These are phyloP conservation scores for Celastrina argiolus DNA, from an alignment of 2,888 invertebrate species.

Conservation along the genomic window DNA sequence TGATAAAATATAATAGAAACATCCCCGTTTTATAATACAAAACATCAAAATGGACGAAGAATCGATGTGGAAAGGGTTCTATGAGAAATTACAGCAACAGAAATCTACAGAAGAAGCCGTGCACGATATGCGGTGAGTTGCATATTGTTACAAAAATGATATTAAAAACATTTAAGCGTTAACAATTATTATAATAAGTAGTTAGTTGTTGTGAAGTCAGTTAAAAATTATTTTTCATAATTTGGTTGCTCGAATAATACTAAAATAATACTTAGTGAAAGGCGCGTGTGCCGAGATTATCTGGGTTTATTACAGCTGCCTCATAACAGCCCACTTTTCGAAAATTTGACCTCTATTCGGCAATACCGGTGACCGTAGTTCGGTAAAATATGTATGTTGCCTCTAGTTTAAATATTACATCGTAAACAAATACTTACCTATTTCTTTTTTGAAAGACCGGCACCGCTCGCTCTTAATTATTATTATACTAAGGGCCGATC, in stretches of 20 bases:
- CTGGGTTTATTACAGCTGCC: neutral
- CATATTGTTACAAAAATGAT: too few species aligned
- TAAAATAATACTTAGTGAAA: neutral
- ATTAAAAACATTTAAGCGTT: too few species aligned
- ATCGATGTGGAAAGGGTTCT: conserved; percentile 87
- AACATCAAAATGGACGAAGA: conserved; percentile 80
- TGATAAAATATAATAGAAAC: neutral
- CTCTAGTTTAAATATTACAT: too few species aligned
- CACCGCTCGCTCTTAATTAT: too few species aligned
- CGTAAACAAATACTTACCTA: too few species aligned
- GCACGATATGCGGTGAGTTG: conserved; percentile 81
- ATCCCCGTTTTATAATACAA: neutral
- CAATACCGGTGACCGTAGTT: neutral
- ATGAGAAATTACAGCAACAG: conserved; percentile 81
- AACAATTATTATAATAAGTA: too few species aligned
- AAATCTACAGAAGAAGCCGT: conserved; percentile 80
- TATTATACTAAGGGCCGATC: too few species aligned
- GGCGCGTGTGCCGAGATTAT: neutral
- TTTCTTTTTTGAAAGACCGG: too few species aligned
- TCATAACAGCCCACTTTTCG: neutral
- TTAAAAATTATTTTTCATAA: neutral
- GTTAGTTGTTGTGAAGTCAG: too few species aligned
- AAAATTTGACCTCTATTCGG: neutral
- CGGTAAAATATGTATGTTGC: too few species aligned
- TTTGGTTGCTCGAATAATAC: neutral